phyloP scores from a whole-genome alignment of 2,113 vertebrate species.

The Xiphophorus couchianus region DNA sequence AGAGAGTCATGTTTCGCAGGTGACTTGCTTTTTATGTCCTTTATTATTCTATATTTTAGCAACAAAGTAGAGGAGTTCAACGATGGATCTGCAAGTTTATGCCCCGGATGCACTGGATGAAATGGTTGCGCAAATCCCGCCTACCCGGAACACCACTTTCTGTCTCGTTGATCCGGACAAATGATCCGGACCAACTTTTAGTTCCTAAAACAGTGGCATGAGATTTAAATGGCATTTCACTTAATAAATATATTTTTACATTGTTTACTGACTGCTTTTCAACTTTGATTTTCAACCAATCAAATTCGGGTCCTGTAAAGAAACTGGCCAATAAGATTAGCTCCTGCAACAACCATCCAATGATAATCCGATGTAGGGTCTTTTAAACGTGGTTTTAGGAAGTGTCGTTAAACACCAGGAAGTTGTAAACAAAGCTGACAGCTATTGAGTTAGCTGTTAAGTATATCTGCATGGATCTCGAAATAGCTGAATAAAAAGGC shows the following conservation, averaged over 20 bases:
- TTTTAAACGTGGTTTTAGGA: constrained; percentile 83
- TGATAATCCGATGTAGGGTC: constrained; percentile 48
- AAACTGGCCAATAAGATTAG: constrained; percentile 53
- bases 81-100: too few relatives aligned
- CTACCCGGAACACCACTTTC: too few relatives aligned
- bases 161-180: too few relatives aligned
- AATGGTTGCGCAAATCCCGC: too few relatives aligned
- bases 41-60: too few relatives aligned
- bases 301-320: background rate
- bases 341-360: constrained; percentile 56
- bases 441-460: constrained; percentile 59
- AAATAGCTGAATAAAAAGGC: constrained; percentile 24
- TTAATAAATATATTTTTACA: constrained; percentile 28
- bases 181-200: too few relatives aligned
- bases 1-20: too few relatives aligned
- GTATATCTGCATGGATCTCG: constrained; percentile 23
- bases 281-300: constrained; percentile 35
- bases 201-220: too few relatives aligned
- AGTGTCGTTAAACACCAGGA: constrained; percentile 73
- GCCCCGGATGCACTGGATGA: too few relatives aligned
- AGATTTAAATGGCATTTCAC: too few relatives aligned
- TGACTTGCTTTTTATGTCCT: too few relatives aligned
- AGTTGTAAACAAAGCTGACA: constrained; percentile 80
- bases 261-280: background rate
- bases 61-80: too few relatives aligned